Conservation (phyloP, 1,140 invertebrate genomes). For the Bombus impatiens region DNA sequence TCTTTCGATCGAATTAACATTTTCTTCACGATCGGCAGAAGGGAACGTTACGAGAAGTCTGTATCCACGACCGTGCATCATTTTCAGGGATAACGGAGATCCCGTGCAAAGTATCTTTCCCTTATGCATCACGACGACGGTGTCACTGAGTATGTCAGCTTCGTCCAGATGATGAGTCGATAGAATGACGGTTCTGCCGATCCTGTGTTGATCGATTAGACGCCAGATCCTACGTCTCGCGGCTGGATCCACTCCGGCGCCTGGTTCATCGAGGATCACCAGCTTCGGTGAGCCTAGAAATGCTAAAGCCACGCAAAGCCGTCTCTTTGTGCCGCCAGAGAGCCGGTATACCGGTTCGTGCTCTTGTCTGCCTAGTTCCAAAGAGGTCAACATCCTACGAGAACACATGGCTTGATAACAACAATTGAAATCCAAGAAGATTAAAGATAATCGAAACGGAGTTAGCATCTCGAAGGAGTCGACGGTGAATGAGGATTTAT, state of each 20-base stretch:
- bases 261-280: slow-evolving; percentile 93
- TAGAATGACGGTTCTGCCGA: slow-evolving; percentile 86
- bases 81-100: slow-evolving; percentile 88
- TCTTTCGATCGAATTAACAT: slow-evolving; percentile 49
- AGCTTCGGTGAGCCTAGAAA: slow-evolving; percentile 92
- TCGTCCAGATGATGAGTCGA: slow-evolving; percentile 89
- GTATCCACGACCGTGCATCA: slow-evolving; percentile 90
- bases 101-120: slow-evolving; percentile 84
- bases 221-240: slow-evolving; percentile 90
- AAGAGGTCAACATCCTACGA: slow-evolving; percentile 82
- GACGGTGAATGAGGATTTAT: background rate
- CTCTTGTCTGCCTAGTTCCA: slow-evolving; percentile 84
- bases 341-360: slow-evolving; percentile 83
- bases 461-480: background rate
- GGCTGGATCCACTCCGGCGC: slow-evolving; percentile 91
- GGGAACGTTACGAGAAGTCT: slow-evolving; percentile 84
- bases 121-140: slow-evolving; percentile 86
- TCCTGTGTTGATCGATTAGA: slow-evolving; percentile 86
- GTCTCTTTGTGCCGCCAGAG: slow-evolving; percentile 85
- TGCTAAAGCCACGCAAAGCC: slow-evolving; percentile 86
- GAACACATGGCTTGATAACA: background rate
- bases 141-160: slow-evolving; percentile 86
- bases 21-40: slow-evolving; percentile 5
- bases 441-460: background rate
- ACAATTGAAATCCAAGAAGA: too few relatives aligned